Evolutionary conservation across 2,113 vertebrate species (phyloP).

Genomic region (Struthidea cinerea): DNA sequence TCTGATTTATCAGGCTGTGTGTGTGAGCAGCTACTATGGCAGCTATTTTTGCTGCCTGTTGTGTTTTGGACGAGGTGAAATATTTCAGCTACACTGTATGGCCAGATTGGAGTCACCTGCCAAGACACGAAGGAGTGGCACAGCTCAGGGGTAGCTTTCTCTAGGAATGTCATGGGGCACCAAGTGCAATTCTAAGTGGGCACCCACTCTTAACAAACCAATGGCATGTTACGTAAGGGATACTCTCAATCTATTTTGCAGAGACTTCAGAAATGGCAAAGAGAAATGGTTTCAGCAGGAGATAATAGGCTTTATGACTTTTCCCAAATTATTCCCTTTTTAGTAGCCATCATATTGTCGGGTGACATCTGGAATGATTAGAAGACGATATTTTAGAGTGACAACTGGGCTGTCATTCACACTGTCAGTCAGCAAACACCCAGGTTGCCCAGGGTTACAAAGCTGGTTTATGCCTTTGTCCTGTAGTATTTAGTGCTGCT

Average conservation of each 20-base stretch:
- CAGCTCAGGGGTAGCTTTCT: background rate
- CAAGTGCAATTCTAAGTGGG: background rate
- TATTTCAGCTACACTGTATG: background rate
- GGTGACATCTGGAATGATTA: slow-evolving; percentile 55
- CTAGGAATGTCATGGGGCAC: background rate
- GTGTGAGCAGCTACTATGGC: background rate
- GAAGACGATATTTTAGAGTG: slow-evolving; percentile 44
- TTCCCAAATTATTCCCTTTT: slow-evolving; percentile 58
- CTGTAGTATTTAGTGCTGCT: slow-evolving; percentile 46
- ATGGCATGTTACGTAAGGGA: background rate
- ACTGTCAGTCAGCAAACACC: slow-evolving; percentile 55
- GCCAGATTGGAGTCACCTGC: background rate
- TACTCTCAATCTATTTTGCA: slow-evolving; percentile 46
- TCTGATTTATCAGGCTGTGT: background rate
- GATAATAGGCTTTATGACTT: slow-evolving; percentile 56
- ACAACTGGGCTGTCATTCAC: slow-evolving; percentile 52
- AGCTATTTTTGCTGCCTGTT: background rate
- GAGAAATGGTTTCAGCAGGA: slow-evolving; percentile 54
- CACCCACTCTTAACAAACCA: background rate
- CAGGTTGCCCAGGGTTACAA: slow-evolving; percentile 64
- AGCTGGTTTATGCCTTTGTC: slow-evolving; percentile 56
- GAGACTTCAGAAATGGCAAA: slow-evolving; percentile 6
- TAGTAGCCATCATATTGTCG: slow-evolving; percentile 57
- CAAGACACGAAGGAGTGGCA: background rate
- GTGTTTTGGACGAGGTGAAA: background rate